Percentiles rank a stretch among this genome's conserved stretches.
Evolutionary conservation across 2,888 invertebrate species (phyloP).

Genomic region (Oligia fasciuncula): DNA sequence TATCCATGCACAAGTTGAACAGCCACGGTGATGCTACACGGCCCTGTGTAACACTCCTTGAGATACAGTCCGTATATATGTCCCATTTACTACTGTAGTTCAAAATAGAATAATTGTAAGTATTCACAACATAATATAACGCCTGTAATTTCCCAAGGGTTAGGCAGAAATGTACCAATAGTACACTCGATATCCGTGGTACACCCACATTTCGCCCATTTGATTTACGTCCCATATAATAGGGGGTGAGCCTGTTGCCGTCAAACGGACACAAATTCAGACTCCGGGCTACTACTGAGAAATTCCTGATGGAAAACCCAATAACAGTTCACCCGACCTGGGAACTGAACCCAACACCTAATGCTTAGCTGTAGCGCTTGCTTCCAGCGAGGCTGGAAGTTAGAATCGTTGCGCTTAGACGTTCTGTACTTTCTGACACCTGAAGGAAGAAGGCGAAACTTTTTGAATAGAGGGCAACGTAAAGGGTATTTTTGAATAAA

Average conservation of each 20-base stretch:
- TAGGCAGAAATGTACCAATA: neutral
- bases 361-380: neutral
- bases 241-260: neutral
- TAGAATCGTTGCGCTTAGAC: neutral
- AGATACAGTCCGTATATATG: no score
- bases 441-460: neutral
- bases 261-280: neutral
- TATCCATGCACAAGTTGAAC: neutral
- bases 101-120: neutral
- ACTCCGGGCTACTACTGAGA: neutral
- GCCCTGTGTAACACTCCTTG: no score
- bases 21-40: no score
- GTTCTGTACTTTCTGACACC: neutral
- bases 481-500: neutral
- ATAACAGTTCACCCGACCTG: neutral
- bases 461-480: neutral
- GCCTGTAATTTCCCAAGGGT: neutral
- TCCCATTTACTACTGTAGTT: neutral
- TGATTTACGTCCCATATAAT: neutral
- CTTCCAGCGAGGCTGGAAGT: neutral
- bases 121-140: neutral
- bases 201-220: neutral
- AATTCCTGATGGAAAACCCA: neutral
- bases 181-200: no score
- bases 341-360: neutral